phyloP scores from a whole-genome alignment of 2,797 vertebrate species.

The Acomys russatus region DNA sequence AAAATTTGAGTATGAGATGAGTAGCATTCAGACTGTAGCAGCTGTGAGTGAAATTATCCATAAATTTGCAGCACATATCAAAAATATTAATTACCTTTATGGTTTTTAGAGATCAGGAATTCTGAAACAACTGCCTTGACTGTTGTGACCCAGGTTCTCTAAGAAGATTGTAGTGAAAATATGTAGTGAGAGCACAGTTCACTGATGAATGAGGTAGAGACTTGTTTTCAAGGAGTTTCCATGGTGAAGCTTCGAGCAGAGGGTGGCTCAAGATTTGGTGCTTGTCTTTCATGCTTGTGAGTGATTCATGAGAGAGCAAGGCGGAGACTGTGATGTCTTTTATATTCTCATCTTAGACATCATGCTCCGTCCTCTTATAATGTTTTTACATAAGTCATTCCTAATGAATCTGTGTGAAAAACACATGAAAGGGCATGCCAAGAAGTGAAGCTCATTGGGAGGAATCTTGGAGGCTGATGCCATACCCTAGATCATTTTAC shows the following conservation, averaged over 20 bases:
- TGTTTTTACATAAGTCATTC: not conserved
- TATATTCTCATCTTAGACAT: not conserved
- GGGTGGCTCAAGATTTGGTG: not conserved
- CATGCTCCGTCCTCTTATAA: not conserved
- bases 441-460: not conserved
- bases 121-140: not conserved
- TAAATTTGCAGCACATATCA: not conserved
- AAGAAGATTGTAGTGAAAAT: not conserved
- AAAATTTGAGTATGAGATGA: not conserved
- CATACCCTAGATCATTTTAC: not conserved
- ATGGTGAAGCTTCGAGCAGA: not conserved
- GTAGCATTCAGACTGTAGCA: not conserved
- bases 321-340: not conserved
- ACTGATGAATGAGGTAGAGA: not conserved
- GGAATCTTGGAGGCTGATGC: not conserved
- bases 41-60: not conserved
- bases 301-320: not conserved
- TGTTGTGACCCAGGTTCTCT: not conserved
- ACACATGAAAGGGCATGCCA: accelerated
- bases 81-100: not conserved
- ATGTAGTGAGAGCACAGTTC: not conserved
- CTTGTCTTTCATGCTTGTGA: not conserved
- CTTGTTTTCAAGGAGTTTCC: not conserved
- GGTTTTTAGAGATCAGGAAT: not conserved
- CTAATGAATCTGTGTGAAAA: not conserved